phyloP scores from a whole-genome alignment of 2,797 vertebrate species.

The Clangula hyemalis region DNA sequence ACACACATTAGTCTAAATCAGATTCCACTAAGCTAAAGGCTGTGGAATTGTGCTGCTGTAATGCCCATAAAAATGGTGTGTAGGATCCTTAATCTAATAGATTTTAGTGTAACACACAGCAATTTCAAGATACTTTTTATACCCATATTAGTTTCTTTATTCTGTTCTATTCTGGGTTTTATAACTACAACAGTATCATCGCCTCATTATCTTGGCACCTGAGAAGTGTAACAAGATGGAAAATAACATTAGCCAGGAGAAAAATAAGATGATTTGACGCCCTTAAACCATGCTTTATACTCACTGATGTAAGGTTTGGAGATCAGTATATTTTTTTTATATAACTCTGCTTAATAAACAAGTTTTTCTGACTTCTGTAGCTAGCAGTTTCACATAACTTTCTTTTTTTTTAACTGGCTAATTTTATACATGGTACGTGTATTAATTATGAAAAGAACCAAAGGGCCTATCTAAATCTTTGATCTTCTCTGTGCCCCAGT shows the following conservation, averaged over 20 bases:
- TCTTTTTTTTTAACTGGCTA: neutral
- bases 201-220: neutral
- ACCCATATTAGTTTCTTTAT: neutral
- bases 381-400: neutral
- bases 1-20: neutral
- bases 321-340: neutral
- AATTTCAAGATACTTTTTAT: neutral
- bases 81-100: neutral
- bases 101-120: neutral
- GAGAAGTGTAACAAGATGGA: neutral
- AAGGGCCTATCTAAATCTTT: neutral
- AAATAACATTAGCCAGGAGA: neutral
- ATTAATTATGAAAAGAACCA: slow-evolving; percentile 13
- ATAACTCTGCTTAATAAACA: neutral
- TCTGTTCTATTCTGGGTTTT: neutral
- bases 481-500: neutral
- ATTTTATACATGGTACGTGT: neutral
- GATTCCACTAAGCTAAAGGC: neutral
- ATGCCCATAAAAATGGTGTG: neutral
- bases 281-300: neutral
- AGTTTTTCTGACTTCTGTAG: neutral
- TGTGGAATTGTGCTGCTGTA: neutral
- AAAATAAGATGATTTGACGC: neutral
- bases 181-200: neutral
- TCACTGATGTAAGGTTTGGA: neutral